These are phyloP conservation scores for Microctonus brassicae DNA, from an alignment of 2,888 invertebrate species.

Conservation along the genomic window DNA sequence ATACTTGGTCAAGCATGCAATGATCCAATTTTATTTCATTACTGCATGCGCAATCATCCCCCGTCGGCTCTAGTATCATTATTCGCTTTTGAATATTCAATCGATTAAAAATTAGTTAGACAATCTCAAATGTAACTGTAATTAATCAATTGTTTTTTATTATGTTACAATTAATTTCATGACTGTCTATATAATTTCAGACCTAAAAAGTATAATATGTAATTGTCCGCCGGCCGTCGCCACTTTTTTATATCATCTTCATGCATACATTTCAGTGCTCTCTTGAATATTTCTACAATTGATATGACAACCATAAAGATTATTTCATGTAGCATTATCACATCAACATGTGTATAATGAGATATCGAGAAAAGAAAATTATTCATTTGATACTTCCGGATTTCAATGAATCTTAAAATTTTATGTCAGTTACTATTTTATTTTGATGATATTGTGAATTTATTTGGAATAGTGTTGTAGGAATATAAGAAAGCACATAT, in stretches of 20 bases:
- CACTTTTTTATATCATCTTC: neutral
- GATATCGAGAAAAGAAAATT: neutral
- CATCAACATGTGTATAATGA: neutral
- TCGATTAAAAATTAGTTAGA: too few relatives aligned
- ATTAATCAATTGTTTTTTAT: too few relatives aligned
- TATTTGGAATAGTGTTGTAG: constrained; percentile 1
- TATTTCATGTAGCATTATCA: neutral
- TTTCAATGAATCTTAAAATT: constrained; percentile 9
- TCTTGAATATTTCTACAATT: neutral
- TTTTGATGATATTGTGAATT: constrained; percentile 11
- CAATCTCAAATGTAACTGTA: too few relatives aligned
- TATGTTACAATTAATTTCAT: too few relatives aligned
- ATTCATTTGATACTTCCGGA: neutral
- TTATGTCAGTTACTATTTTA: neutral
- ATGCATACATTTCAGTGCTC: neutral
- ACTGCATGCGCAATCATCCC: neutral
- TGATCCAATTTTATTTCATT: neutral
- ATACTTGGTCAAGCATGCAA: neutral
- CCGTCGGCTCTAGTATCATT: constrained; percentile 1
- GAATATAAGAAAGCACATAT: constrained; percentile 15
- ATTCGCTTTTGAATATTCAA: too few relatives aligned
- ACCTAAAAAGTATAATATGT: too few relatives aligned
- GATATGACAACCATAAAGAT: neutral
- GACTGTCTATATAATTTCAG: too few relatives aligned
- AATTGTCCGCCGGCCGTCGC: constrained; percentile 20